phyloP scores from a whole-genome alignment of 2,888 invertebrate genomes.

The Melanargia galathea region DNA sequence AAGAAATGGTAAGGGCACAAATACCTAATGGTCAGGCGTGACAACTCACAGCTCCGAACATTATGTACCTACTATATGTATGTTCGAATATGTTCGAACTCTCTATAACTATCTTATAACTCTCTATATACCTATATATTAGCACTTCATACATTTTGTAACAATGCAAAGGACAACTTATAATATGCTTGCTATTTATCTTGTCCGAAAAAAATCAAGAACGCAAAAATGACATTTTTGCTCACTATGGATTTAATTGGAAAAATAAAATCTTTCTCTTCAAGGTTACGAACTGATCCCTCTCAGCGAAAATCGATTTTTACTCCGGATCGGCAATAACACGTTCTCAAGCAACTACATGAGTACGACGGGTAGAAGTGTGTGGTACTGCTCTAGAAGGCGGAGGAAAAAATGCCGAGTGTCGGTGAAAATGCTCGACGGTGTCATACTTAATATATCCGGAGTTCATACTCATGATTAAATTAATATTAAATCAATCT shows the following conservation, averaged over 20 bases:
- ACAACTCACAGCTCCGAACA: no score
- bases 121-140: no score
- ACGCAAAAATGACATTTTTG: not conserved
- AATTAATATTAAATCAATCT: not conserved
- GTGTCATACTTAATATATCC: slow-evolving; percentile 39
- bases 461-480: slow-evolving; percentile 48
- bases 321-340: slow-evolving; percentile 45
- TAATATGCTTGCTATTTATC: not conserved
- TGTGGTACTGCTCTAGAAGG: slow-evolving; percentile 65
- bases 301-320: slow-evolving; percentile 31
- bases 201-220: not conserved
- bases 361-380: slow-evolving; percentile 45
- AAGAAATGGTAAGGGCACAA: no score
- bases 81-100: no score
- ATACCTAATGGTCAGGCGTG: no score
- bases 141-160: no score
- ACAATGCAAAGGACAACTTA: no score
- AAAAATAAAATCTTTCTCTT: slow-evolving; percentile 24
- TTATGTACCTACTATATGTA: no score
- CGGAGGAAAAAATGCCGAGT: slow-evolving; percentile 55
- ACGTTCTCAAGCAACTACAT: slow-evolving; percentile 55
- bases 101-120: no score
- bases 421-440: slow-evolving; percentile 51
- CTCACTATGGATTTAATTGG: not conserved
- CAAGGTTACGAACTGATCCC: slow-evolving; percentile 41